Evolutionary conservation across 2,797 vertebrate species (phyloP), one percentile per base, ranked within the genome.

Genomic region (Lophius americanus): DNA sequence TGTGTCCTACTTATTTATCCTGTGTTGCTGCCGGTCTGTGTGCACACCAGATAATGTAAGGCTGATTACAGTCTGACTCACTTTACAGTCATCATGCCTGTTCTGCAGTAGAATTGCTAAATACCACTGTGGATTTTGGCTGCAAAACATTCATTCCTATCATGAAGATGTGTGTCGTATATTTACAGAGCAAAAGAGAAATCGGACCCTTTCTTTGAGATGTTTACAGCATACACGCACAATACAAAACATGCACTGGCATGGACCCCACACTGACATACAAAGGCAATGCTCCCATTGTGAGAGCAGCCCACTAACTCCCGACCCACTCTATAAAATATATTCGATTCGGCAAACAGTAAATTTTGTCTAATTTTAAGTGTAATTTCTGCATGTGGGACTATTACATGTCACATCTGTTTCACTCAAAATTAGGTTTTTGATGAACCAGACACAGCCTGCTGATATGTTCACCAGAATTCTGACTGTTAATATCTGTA

Each of bases 141-240:
- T 77, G 79, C 75, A 85, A 87, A 89, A 88, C 81, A 89, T 86
- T 72, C 76, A 68, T 81, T 86, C 53, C 73, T 67, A 81, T 75
- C 60, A 55, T 84, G 67, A 74, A 42, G 49, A 75, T 70, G 71
- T 60, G 72, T 79, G 80, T 83, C 73, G 81, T 86, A 62, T 85
- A 88, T 89, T 90, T 89, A 82, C 55, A 75, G 82, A 76, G 85
- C 73, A 73, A 59, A 80, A 88, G 74, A 79, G 82, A 81, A 74
- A 75, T 47, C 79, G 82, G 66, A 23, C 51, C 72, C 73, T 51
- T 84, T 84, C 63, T 70, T 64, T 74, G 77, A 86, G 82, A 88
- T 82, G 82, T 84, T 84, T 88, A 86, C 80, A 90, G 85, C 78
- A 77, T 91, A 83, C 85, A 86, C 86, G 89, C 90, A 88, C 82